Evolutionary conservation across 2,888 invertebrate species (phyloP).

Genomic region (Apotomis capreana): DNA sequence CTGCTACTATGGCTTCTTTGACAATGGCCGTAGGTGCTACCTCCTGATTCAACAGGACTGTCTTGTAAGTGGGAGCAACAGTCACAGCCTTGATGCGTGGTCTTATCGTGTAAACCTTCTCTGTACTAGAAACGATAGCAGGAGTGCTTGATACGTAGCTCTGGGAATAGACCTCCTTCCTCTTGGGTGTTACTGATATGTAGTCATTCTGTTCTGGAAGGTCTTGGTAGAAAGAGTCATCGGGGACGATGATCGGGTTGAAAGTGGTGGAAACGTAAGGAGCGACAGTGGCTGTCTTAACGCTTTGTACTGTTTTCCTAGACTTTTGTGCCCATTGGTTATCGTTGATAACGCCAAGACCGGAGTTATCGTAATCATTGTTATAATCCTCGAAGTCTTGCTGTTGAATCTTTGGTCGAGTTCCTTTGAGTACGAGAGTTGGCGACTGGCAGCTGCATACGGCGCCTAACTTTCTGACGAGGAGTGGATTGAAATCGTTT

Average conservation of each 20-base stretch:
- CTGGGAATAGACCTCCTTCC: conserved; percentile 56
- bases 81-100: conserved; percentile 72
- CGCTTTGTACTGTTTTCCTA: conserved; percentile 52
- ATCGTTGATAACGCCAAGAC: conserved; percentile 59
- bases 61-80: conserved; percentile 73
- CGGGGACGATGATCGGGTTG: conserved; percentile 79
- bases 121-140: conserved; percentile 59
- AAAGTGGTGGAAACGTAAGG: conserved; percentile 70
- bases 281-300: conserved; percentile 57
- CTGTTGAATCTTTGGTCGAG: conserved; percentile 63
- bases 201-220: conserved; percentile 65
- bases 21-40: conserved; percentile 56
- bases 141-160: conserved; percentile 67
- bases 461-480: conserved; percentile 88
- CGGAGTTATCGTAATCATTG: conserved; percentile 54
- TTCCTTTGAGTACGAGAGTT: conserved; percentile 78
- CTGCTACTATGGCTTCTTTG: conserved; percentile 48
- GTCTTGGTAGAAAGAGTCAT: conserved; percentile 78
- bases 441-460: conserved; percentile 88
- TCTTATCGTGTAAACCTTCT: conserved; percentile 63
- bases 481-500: conserved; percentile 88
- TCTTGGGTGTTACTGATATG: conserved; percentile 60
- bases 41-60: conserved; percentile 69
- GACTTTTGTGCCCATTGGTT: conserved; percentile 62
- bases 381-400: conserved; percentile 64